Conservation (phyloP, 35 echinoderm and acorn worm species). For the Hemicentrotus pulcherrimus region DNA sequence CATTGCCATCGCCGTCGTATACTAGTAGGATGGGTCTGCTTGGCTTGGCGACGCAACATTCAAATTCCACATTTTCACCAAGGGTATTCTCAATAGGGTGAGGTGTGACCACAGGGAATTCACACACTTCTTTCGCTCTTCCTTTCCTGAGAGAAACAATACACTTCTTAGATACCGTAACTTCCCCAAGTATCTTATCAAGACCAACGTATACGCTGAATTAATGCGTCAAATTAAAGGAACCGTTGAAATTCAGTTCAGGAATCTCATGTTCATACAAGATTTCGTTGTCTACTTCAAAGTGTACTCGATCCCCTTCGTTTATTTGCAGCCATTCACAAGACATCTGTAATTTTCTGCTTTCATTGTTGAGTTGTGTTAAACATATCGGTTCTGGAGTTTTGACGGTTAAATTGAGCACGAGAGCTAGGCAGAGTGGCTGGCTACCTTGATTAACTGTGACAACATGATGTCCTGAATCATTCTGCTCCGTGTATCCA, state of each 20-base stretch:
- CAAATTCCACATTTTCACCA: background rate
- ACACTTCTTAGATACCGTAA: background rate
- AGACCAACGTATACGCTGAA: background rate
- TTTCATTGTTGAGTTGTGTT: background rate
- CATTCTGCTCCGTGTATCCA: background rate
- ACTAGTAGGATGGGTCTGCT: background rate
- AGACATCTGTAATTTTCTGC: background rate
- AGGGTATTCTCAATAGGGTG: background rate
- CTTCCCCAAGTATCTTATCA: background rate
- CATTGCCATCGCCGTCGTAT: background rate
- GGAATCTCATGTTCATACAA: background rate
- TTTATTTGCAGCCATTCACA: background rate
- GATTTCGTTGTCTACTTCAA: background rate
- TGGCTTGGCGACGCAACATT: background rate
- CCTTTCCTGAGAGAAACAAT: background rate
- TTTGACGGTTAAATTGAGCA: background rate
- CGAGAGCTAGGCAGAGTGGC: background rate
- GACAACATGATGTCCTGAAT: background rate
- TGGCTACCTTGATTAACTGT: background rate
- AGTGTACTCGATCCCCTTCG: background rate
- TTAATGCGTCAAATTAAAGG: background rate
- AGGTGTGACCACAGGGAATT: background rate
- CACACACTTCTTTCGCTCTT: background rate
- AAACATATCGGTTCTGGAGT: background rate
- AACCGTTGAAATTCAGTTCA: background rate